A percentile compares a stretch with the other conserved stretches of the same genome.
phyloP scores from a whole-genome alignment of 2,113 vertebrate species.

The Apaloderma vittatum region DNA sequence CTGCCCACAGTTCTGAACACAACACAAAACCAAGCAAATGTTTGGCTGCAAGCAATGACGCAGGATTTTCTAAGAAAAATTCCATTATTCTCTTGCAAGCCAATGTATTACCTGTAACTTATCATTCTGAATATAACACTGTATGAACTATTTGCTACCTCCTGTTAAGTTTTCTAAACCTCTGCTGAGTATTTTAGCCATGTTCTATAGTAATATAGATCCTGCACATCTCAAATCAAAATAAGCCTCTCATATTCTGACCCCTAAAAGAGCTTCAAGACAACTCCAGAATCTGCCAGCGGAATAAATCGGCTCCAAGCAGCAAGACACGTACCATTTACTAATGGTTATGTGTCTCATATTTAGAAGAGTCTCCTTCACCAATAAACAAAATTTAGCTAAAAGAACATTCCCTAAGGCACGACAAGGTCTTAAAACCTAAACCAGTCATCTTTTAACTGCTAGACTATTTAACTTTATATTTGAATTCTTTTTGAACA shows the following conservation, averaged over 20 bases:
- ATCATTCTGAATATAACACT: neutral
- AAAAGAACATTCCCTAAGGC: neutral
- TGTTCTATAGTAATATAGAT: neutral
- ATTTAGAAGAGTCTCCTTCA: neutral
- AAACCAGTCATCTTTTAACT: neutral
- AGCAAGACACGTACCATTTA: neutral
- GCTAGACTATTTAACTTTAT: neutral
- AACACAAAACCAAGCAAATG: neutral
- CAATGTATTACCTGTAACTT: neutral
- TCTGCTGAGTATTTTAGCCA: neutral
- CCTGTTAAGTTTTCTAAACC: neutral
- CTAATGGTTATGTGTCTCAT: neutral
- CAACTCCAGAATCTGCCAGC: neutral
- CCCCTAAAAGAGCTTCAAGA: neutral
- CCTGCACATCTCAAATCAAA: neutral
- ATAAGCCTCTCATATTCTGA: neutral
- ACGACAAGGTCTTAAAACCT: neutral
- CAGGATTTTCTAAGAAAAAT: neutral
- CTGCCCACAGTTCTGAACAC: neutral
- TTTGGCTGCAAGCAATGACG: neutral
- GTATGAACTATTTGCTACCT: neutral
- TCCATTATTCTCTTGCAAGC: neutral
- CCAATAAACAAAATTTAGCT: neutral
- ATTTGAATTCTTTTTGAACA: neutral
- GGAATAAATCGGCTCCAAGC: neutral